Percentiles rank a stretch among this genome's conserved stretches.
Conservation (phyloP, 2,113 vertebrate genomes). For the Marmota monax region DNA sequence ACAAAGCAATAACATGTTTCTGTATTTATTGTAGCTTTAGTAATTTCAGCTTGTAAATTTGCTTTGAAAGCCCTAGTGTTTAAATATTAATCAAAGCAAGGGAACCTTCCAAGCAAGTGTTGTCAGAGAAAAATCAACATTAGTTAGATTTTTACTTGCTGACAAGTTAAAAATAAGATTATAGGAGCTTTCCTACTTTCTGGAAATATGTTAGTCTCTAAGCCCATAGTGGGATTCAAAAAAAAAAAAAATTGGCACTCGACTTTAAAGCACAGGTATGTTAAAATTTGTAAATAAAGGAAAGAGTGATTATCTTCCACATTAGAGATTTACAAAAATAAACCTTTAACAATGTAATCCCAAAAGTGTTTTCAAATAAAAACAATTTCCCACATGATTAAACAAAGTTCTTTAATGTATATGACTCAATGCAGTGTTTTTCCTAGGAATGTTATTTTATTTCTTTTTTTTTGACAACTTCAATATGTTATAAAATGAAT, state of each 20-base stretch:
- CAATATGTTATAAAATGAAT: neutral
- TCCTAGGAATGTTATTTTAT: neutral
- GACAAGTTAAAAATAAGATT: conserved; percentile 75
- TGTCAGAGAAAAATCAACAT: conserved; percentile 76
- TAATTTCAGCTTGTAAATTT: conserved; percentile 77
- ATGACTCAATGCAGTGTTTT: neutral
- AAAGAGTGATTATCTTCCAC: conserved; percentile 11
- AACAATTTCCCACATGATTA: neutral
- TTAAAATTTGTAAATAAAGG: conserved; percentile 32
- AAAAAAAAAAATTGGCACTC: conserved; percentile 4
- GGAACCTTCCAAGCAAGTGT: conserved; percentile 56
- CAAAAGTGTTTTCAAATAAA: conserved; percentile 34
- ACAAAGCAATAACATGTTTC: conserved; percentile 54
- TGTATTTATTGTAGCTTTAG: conserved; percentile 67
- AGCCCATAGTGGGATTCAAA: neutral
- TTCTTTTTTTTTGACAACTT: neutral
- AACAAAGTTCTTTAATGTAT: neutral
- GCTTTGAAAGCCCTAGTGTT: conserved; percentile 69
- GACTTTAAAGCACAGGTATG: conserved; percentile 24
- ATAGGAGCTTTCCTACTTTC: conserved; percentile 10
- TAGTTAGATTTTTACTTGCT: conserved; percentile 70
- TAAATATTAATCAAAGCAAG: conserved; percentile 78
- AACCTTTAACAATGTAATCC: neutral
- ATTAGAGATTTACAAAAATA: conserved; percentile 36
- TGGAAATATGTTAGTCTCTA: conserved; percentile 27